phyloP scores from a whole-genome alignment of 1,140 invertebrate genomes.

The Spodoptera frugiperda region DNA sequence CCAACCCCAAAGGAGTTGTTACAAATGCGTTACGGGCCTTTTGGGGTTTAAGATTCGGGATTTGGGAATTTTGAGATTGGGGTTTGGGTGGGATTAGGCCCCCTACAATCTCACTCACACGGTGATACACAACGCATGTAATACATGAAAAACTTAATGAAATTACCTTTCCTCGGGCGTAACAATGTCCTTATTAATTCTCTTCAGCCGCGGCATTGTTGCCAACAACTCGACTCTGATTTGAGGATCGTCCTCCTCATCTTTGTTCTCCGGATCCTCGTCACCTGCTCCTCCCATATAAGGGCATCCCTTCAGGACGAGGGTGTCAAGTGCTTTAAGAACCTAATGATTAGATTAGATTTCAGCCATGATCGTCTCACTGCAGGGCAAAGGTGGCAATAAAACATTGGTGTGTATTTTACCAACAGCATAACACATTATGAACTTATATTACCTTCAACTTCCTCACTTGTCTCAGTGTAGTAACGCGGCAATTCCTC shows the following conservation, averaged over 20 bases:
- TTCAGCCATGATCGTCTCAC: too few species aligned
- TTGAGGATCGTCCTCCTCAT: constrained; percentile 74
- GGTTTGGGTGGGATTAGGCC: too few species aligned
- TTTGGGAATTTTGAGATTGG: too few species aligned
- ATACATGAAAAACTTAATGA: background rate
- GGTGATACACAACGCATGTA: too few species aligned
- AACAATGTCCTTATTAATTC: constrained; percentile 84
- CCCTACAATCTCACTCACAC: too few species aligned
- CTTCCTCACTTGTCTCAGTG: constrained; percentile 85
- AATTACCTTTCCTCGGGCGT: constrained; percentile 82
- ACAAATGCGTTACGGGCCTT: too few species aligned
- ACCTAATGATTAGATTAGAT: too few species aligned
- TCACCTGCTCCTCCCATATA: constrained; percentile 76
- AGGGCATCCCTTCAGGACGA: constrained; percentile 84
- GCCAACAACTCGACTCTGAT: constrained; percentile 81
- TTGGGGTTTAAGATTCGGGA: too few species aligned
- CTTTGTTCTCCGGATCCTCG: constrained; percentile 65
- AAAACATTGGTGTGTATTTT: too few species aligned
- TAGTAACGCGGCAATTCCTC: constrained; percentile 83
- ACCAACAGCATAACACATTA: too few species aligned
- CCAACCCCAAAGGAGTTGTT: too few species aligned
- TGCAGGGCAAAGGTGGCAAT: too few species aligned
- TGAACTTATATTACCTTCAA: constrained; percentile 67
- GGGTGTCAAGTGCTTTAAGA: constrained; percentile 76
- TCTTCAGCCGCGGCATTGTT: constrained; percentile 80